Conservation (phyloP, 2,888 invertebrate species). For the Eugnorisma glareosa region DNA sequence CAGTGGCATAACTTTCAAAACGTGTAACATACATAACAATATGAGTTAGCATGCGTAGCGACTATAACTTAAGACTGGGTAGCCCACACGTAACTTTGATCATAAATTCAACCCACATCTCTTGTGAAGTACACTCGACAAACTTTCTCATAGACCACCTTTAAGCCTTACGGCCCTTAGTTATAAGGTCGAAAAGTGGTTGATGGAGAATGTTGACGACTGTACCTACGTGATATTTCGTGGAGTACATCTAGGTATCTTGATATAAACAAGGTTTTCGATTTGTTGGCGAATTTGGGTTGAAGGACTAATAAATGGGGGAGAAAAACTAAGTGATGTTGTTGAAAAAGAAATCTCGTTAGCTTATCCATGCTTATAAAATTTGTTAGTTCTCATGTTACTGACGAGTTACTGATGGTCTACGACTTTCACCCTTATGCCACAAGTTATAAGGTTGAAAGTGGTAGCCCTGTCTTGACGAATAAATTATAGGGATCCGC, state of each 20-base stretch:
- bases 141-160: background rate
- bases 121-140: conserved; percentile 15
- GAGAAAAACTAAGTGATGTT: background rate
- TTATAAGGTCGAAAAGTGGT: conserved; percentile 12
- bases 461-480: background rate
- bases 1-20: conserved; percentile 34
- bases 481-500: background rate
- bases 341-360: conserved; percentile 19
- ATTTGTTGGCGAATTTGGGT: conserved; percentile 26
- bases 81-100: conserved; percentile 56
- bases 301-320: conserved; percentile 4
- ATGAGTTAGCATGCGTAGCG: conserved; percentile 62
- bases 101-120: conserved; percentile 64
- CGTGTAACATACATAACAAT: conserved; percentile 44
- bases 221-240: conserved; percentile 15
- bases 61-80: conserved; percentile 61
- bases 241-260: conserved; percentile 38
- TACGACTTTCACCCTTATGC: too few species aligned
- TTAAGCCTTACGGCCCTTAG: background rate
- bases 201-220: background rate
- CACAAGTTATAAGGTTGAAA: background rate
- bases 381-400: conserved; percentile 3
- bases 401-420: background rate
- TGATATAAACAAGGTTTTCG: conserved; percentile 45
- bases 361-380: background rate